Conservation (phyloP, 2,113 vertebrate genomes). For the Progne subis region DNA sequence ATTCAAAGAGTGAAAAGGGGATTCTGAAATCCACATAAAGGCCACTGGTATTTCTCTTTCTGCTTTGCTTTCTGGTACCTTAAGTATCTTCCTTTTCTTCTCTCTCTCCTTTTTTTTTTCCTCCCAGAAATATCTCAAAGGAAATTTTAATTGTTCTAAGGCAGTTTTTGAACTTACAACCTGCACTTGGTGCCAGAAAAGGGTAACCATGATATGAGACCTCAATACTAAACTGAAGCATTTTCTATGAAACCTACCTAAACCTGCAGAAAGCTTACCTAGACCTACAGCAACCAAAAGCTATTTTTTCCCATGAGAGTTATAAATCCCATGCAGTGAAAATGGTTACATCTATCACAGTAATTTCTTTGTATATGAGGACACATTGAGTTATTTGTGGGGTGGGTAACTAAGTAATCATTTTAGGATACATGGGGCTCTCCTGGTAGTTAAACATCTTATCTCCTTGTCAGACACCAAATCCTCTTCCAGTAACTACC, state of each 20-base stretch:
- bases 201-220: background rate
- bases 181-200: background rate
- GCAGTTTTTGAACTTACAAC: background rate
- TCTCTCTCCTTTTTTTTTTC: no score
- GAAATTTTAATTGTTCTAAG: background rate
- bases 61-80: background rate
- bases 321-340: background rate
- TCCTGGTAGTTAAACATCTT: background rate
- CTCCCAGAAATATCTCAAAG: background rate
- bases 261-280: background rate
- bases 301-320: background rate
- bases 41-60: background rate
- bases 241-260: background rate
- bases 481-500: background rate
- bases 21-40: background rate
- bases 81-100: background rate
- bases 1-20: background rate
- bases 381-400: background rate
- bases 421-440: background rate
- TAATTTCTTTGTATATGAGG: background rate
- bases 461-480: background rate
- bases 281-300: background rate
- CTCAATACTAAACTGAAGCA: background rate
- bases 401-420: background rate
- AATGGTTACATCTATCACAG: background rate